Base-by-base conservation (phyloP, 2,113 vertebrate species). In the Parus major region DNA sequence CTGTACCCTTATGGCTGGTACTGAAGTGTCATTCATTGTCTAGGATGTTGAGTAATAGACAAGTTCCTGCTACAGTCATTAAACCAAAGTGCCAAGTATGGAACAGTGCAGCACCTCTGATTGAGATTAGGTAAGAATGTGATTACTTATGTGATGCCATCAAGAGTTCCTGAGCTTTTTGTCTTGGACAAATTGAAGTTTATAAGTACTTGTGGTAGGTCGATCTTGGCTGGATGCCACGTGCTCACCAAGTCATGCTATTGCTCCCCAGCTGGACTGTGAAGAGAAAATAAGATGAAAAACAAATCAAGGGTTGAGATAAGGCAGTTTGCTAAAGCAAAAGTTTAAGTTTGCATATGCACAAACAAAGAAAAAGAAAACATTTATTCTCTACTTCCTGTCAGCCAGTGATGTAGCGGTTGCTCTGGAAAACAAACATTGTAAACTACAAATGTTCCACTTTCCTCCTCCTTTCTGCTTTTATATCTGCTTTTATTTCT, bases 381-480 rank as follows among this genome's bases (percentile, higher is more conserved):
- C 1, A 0, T 60, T 61, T 69, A 15, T 61, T 60, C 18, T 68
- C 27, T 12, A 12, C 12, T 60, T 59, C 21, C 15, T 1, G 0
- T 23, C 39, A 77, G 27, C 33, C 33, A 28, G 11, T 12, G 33
- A 28, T 33, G 7, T 5, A 41, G 19, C 0, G 0, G 18, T 33
- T 69, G 15, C 46, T 52, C 11, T 3, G 5, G 27, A 60, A 59
- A 36, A 11, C 3, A 61, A 61, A 61, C 4, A 36, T 3, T 52
- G 5, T 36, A 61, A 71, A 44, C 53, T 36, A 44, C 5, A 53
- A 71, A 35, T 52, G 16, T 6, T 2, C 3, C 8, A 4, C 2
- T 6, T 44, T 68, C 3, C 18, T 50, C 3, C 21, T 68, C 4
- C 53, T 76, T 68, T 50, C 31, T 22, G 39, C 39, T 39, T 39